These are phyloP conservation scores for Varecia variegata DNA, from an alignment of 2,797 vertebrate genomes.

Conservation along the genomic window DNA sequence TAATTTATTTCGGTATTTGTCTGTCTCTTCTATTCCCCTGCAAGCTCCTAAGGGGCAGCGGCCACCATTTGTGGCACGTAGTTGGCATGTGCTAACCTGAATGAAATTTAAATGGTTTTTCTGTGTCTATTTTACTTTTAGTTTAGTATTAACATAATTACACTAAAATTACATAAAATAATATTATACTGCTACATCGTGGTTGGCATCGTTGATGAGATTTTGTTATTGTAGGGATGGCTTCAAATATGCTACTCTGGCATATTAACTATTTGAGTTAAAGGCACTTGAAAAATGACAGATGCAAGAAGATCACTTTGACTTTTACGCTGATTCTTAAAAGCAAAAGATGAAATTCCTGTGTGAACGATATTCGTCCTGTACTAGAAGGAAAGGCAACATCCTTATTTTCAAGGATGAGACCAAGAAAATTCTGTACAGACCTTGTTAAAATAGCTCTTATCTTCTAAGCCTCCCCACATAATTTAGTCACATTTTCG, in stretches of 20 bases:
- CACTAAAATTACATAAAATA: neutral
- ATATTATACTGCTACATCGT: neutral
- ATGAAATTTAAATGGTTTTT: neutral
- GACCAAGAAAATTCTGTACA: neutral
- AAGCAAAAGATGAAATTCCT: neutral
- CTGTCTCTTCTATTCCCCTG: neutral
- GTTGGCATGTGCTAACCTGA: neutral
- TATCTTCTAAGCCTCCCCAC: neutral
- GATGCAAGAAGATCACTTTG: neutral
- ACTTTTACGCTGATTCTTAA: neutral
- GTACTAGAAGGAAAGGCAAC: neutral
- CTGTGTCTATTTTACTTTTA: neutral
- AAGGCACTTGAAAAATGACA: neutral
- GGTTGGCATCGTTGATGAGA: neutral
- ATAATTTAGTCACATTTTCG: neutral
- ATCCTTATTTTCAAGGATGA: neutral
- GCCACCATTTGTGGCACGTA: neutral
- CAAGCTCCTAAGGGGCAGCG: neutral
- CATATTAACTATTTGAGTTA: no score
- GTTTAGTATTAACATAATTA: neutral
- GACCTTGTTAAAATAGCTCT: neutral
- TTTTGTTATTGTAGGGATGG: neutral
- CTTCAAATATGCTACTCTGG: neutral
- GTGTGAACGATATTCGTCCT: neutral
- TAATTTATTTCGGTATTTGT: neutral